phyloP scores from a whole-genome alignment of 2,797 vertebrate species.

The Antennarius maculatus region DNA sequence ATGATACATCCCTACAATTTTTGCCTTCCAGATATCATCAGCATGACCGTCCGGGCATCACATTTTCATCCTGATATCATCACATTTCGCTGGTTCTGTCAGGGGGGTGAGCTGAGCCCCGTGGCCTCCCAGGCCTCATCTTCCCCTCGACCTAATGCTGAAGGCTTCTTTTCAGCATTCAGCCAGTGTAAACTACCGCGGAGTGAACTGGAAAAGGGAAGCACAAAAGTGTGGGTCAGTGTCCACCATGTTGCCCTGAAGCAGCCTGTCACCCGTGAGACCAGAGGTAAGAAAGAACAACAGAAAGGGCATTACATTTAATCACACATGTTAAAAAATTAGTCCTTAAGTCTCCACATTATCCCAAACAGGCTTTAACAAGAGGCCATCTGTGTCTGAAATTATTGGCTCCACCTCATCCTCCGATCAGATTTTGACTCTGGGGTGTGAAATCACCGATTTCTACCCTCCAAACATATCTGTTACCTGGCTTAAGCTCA shows the following conservation, averaged over 20 bases:
- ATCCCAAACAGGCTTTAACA: constrained; percentile 77
- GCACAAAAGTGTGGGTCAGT: constrained; percentile 82
- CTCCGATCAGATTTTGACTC: constrained; percentile 43
- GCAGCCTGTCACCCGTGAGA: constrained; percentile 78
- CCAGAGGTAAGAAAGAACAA: constrained; percentile 69
- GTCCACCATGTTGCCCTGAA: constrained; percentile 83
- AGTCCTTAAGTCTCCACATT: background rate
- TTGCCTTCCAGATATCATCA: constrained; percentile 72
- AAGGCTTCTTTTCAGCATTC: constrained; percentile 82
- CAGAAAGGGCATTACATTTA: background rate
- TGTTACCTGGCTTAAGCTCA: constrained; percentile 78
- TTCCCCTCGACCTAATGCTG: constrained; percentile 77
- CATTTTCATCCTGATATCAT: constrained; percentile 84
- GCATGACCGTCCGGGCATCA: constrained; percentile 74
- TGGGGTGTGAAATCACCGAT: constrained; percentile 80
- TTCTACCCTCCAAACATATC: constrained; percentile 80
- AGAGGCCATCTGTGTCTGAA: constrained; percentile 75
- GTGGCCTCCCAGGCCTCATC: constrained; percentile 79
- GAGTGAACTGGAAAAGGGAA: constrained; percentile 76
- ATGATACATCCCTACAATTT: background rate
- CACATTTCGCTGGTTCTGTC: constrained; percentile 87
- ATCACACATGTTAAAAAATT: accelerated
- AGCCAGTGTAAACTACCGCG: constrained; percentile 82
- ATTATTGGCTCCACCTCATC: constrained; percentile 51
- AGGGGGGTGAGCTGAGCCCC: constrained; percentile 82